Evolutionary conservation across 2,888 invertebrate genomes (phyloP).

Genomic region (Cabera pusaria): DNA sequence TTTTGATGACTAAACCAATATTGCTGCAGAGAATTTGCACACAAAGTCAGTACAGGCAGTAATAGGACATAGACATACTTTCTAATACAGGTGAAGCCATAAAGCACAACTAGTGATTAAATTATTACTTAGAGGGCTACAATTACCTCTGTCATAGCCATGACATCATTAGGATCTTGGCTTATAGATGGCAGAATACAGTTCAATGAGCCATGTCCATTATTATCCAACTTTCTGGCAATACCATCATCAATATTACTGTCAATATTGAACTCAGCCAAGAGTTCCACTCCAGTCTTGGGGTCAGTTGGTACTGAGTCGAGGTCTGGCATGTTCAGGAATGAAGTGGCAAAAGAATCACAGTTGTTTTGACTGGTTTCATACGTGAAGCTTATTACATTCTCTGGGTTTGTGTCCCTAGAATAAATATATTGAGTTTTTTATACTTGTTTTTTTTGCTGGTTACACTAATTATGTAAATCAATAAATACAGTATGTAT

Average conservation of each 20-base stretch:
- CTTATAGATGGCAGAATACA: slow-evolving; percentile 73
- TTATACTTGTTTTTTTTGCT: too few relatives aligned
- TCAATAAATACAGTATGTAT: too few relatives aligned
- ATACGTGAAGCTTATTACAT: slow-evolving; percentile 55
- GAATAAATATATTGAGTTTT: slow-evolving; percentile 28
- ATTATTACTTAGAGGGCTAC: too few relatives aligned
- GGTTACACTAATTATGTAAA: too few relatives aligned
- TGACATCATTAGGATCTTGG: slow-evolving; percentile 67
- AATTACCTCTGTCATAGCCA: slow-evolving; percentile 59
- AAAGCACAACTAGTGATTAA: too few relatives aligned
- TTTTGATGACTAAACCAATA: too few relatives aligned
- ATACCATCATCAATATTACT: slow-evolving; percentile 57
- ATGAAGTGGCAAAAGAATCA: slow-evolving; percentile 57
- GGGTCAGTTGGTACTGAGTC: slow-evolving; percentile 50
- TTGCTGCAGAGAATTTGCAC: too few relatives aligned
- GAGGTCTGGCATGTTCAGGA: slow-evolving; percentile 71
- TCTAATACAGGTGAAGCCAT: too few relatives aligned
- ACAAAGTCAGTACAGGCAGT: too few relatives aligned
- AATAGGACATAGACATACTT: too few relatives aligned
- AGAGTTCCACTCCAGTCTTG: slow-evolving; percentile 55
- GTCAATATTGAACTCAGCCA: slow-evolving; percentile 69
- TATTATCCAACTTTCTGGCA: slow-evolving; percentile 44
- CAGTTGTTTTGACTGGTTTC: slow-evolving; percentile 52
- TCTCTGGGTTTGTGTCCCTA: slow-evolving; percentile 53
- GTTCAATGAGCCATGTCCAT: slow-evolving; percentile 59